Percentiles rank a stretch among this genome's conserved stretches.
These are phyloP conservation scores for Lindbergichthys nudifrons DNA, from an alignment of 2,797 vertebrate genomes.

Conservation along the genomic window DNA sequence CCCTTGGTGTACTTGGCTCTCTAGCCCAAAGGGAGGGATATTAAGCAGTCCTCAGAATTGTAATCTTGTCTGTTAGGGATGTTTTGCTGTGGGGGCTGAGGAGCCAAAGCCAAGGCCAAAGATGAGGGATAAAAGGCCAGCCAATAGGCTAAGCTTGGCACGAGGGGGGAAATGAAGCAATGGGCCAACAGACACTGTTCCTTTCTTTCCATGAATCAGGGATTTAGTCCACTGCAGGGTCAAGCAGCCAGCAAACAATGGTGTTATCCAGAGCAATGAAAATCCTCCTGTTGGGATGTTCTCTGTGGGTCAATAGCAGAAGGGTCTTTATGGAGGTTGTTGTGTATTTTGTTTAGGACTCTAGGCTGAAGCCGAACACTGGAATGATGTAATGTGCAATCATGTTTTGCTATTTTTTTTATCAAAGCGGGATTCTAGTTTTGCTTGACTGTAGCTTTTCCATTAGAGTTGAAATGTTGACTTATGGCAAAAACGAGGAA, in stretches of 20 bases:
- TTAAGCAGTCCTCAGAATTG: conserved; percentile 74
- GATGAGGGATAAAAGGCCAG: conserved; percentile 70
- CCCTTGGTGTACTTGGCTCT: conserved; percentile 33
- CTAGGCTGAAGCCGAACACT: conserved; percentile 24
- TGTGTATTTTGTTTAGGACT: conserved; percentile 34
- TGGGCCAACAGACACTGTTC: conserved; percentile 64
- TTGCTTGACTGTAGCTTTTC: not conserved
- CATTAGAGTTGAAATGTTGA: not conserved
- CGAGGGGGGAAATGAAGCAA: conserved; percentile 41
- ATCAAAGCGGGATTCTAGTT: not conserved
- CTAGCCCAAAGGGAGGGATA: conserved; percentile 51
- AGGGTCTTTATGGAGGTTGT: conserved; percentile 16
- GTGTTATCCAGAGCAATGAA: conserved; percentile 63
- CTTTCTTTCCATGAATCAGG: conserved; percentile 76
- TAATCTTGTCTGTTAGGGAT: conserved; percentile 77
- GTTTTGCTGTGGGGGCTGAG: conserved; percentile 63
- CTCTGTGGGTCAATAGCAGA: conserved; percentile 32
- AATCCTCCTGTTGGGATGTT: conserved; percentile 50
- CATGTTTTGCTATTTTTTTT: conserved; percentile 11
- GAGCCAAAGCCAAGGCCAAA: conserved; percentile 66
- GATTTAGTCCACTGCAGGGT: conserved; percentile 62
- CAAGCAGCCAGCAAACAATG: conserved; percentile 61
- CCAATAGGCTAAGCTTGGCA: conserved; percentile 71
- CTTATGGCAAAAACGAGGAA: not conserved
- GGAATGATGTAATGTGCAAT: conserved; percentile 37